These are phyloP conservation scores for Limnothrissa miodon DNA, from an alignment of 2,113 vertebrate genomes.

Conservation along the genomic window DNA sequence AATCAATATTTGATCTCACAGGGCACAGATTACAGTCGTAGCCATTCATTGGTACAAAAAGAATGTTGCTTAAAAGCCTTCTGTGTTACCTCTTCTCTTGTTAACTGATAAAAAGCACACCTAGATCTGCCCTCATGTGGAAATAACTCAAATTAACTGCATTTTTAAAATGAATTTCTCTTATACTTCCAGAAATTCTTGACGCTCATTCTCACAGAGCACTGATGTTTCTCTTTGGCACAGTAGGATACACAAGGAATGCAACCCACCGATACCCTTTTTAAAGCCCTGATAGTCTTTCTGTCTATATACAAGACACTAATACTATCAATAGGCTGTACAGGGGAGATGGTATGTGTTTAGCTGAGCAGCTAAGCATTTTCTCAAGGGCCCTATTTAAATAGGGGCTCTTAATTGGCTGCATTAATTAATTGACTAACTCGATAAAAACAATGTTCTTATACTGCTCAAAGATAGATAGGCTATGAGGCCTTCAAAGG, in stretches of 20 bases:
- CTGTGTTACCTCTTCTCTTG: neutral
- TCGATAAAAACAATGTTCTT: too few species aligned
- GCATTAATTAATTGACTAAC: too few species aligned
- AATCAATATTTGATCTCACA: conserved; percentile 3
- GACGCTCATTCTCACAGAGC: neutral
- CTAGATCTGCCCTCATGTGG: neutral
- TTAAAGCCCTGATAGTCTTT: neutral
- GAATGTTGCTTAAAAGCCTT: neutral
- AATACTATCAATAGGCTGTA: neutral
- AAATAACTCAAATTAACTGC: neutral
- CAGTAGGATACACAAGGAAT: neutral
- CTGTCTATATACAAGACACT: neutral
- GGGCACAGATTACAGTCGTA: neutral
- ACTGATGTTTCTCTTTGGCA: neutral
- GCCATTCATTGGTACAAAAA: neutral
- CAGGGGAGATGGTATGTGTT: conserved; percentile 50
- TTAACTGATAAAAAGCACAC: neutral
- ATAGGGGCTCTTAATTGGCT: neutral
- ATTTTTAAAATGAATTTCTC: neutral
- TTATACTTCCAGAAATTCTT: neutral
- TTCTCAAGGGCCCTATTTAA: conserved; percentile 3
- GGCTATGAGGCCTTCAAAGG: too few species aligned
- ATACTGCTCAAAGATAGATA: too few species aligned
- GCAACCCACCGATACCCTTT: neutral
- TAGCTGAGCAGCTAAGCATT: neutral